A percentile compares a stretch with the other conserved stretches of the same genome.
phyloP scores from a whole-genome alignment of 2,888 invertebrate genomes.

The Chromoteleia sp. region DNA sequence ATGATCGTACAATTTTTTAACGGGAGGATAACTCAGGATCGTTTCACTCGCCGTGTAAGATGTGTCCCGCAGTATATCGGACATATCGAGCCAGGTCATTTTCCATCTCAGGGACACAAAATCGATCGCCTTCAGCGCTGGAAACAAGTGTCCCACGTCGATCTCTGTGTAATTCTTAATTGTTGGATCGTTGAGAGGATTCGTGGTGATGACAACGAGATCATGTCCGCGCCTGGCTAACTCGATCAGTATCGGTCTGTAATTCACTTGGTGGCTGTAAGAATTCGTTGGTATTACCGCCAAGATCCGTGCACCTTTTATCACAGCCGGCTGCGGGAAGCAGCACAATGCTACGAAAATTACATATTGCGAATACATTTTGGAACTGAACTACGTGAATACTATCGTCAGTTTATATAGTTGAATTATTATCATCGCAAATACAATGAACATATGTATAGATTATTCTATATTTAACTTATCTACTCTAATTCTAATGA shows the following conservation, averaged over 20 bases:
- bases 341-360: conserved; percentile 11
- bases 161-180: conserved; percentile 83
- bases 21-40: conserved; percentile 71
- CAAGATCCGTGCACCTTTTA: conserved; percentile 82
- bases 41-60: background rate
- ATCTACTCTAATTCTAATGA: conserved; percentile 5
- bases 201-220: conserved; percentile 84
- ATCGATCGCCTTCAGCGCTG: accelerated
- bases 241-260: conserved; percentile 83
- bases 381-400: conserved; percentile 26
- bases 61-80: background rate
- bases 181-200: conserved; percentile 83
- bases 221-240: conserved; percentile 85
- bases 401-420: conserved; percentile 20
- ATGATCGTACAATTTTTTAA: conserved; percentile 68
- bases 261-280: conserved; percentile 85
- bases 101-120: conserved; percentile 6
- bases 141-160: conserved; percentile 77
- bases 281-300: conserved; percentile 84
- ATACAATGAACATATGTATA: background rate
- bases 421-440: conserved; percentile 18
- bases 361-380: conserved; percentile 18
- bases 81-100: conserved; percentile 7
- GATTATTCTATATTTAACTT: conserved; percentile 5
- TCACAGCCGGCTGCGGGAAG: background rate